Percentiles rank a stretch among this genome's conserved stretches.
Conservation (phyloP, 2,797 vertebrate species). For the Cossypha niveicapilla region DNA sequence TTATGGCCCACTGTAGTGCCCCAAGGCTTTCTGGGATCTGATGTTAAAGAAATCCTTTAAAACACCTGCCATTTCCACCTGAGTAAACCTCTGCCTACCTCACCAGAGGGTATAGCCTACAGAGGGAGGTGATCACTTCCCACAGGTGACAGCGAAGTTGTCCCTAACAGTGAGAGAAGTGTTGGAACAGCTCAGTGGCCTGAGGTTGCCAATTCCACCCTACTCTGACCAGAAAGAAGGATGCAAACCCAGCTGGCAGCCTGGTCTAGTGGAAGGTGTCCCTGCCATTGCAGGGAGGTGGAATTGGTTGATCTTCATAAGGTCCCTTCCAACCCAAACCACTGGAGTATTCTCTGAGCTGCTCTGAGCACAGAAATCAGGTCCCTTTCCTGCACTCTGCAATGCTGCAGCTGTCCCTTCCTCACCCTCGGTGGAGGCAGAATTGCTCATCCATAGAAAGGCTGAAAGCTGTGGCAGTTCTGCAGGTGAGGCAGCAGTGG, state of each 20-base stretch:
- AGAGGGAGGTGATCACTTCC: not conserved
- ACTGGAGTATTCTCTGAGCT: not conserved
- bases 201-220: not conserved
- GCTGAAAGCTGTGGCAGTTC: not conserved
- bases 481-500: not conserved
- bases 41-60: not conserved
- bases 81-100: not conserved
- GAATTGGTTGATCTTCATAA: not conserved
- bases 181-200: accelerated
- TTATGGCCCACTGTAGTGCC: not conserved
- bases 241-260: not conserved
- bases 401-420: not conserved
- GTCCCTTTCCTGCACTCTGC: not conserved
- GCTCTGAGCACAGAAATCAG: not conserved
- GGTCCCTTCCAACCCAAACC: not conserved
- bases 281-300: not conserved
- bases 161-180: not conserved
- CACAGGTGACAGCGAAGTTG: not conserved
- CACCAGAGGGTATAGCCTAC: not conserved
- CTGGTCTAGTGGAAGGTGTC: not conserved
- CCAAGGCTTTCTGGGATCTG: not conserved
- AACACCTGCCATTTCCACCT: not conserved
- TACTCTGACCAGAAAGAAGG: not conserved
- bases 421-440: accelerated
- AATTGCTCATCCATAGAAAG: not conserved